Evolutionary conservation across 2,797 vertebrate genomes (phyloP), one percentile per base, ranked within the genome.

Genomic region (Ataeniobius toweri): DNA sequence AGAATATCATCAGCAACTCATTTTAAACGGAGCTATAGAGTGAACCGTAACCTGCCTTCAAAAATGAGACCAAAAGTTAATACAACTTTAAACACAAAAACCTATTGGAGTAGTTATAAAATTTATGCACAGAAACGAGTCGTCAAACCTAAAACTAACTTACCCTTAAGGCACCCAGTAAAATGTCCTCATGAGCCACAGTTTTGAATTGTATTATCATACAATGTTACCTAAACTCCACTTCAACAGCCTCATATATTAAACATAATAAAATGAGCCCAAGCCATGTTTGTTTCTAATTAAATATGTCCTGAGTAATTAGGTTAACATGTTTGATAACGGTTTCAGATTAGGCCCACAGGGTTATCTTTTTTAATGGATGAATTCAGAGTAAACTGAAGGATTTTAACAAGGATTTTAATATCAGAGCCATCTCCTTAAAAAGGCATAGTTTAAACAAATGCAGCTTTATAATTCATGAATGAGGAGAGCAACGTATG

Each of bases 391-490:
- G 36, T 18, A 36, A 69, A 76, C 2, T 39, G 36, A 80, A 26
- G 24, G 50, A 44, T 69, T 51, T 72, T 69, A 76, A 58, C 39
- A 36, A 2, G 14, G 1, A 93, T 95, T 94, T 91, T 85, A 92
- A 95, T 94, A 83, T 94, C 83, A 95, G 95, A 93, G 87, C 74
- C 53, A 67, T 72, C 41, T 89, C 78, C 41, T 89, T 89, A 88
- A 69, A 72, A 79, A 70, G 31, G 84, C 90, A 90, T 91, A 68
- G 90, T 86, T 90, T 86, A 88, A 93, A 92, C 89, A 92, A 94
- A 87, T 78, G 51, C 36, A 74, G 81, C 81, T 59, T 92, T 92
- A 87, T 86, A 77, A 89, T 87, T 89, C 79, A 90, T 93, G 90
- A 76, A 82, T 88, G 85, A 92, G 89, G 77, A 81, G 79, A 76